Evolutionary conservation across 2,888 invertebrate genomes (phyloP).

Genomic region (Caenorhabditis plicata): DNA sequence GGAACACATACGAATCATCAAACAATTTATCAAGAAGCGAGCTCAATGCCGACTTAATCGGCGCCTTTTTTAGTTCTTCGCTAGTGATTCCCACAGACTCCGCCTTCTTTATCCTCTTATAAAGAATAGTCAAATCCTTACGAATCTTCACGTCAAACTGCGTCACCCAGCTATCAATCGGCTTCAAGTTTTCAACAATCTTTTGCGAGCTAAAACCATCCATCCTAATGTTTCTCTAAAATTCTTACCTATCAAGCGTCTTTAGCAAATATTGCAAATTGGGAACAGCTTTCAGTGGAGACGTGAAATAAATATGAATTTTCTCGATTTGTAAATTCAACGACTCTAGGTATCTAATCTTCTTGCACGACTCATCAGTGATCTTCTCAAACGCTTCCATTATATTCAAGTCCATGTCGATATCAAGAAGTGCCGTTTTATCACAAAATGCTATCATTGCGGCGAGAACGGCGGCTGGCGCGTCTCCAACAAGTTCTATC

Average conservation of each 20-base stretch:
- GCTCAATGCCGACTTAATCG: no score
- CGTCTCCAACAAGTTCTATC: constrained; percentile 11
- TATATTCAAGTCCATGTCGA: constrained; percentile 35
- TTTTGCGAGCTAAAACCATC: not conserved
- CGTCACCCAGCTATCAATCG: constrained; percentile 20
- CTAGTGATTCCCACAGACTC: no score
- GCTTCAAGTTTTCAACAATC: not conserved
- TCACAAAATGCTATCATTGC: constrained; percentile 18
- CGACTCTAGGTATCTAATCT: constrained; percentile 56
- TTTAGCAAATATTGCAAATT: not conserved
- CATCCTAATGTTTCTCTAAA: not conserved
- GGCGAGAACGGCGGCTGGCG: constrained; percentile 20
- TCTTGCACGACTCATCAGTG: constrained; percentile 45
- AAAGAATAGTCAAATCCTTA: no score
- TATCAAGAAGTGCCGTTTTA: constrained; percentile 15
- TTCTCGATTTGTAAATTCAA: constrained; percentile 54
- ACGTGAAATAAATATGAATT: constrained; percentile 24
- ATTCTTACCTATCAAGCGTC: not conserved
- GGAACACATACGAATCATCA: no score
- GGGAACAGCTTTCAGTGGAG: not conserved
- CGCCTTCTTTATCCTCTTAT: no score
- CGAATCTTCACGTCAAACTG: no score
- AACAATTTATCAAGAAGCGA: no score
- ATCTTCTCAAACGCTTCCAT: constrained; percentile 31
- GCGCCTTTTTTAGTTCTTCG: no score